Base-by-base conservation (phyloP, 2,797 vertebrate species). In the Iguana delicatissima region DNA sequence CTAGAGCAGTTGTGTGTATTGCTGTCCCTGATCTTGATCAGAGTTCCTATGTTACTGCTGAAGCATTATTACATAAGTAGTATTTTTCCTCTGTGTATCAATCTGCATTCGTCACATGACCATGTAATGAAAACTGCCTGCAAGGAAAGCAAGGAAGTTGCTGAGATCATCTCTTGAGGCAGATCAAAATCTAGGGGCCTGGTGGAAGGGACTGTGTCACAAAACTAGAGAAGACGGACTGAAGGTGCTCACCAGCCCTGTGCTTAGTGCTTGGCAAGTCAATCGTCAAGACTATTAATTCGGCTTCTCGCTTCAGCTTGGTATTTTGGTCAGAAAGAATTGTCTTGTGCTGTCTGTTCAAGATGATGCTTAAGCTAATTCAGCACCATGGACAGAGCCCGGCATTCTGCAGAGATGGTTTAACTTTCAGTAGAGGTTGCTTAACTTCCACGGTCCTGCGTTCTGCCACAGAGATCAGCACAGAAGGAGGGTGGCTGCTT, bases 61-160 rank as follows among this genome's bases (percentile, higher is more conserved):
- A 74, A 82, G 32, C 67, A 64, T 86, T 52, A 38, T 90, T 90
- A 86, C 85, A 82, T 90, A 86, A 86, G 69, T 81, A 76, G 67
- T 81, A 74, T 89, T 89, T 82, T 86, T 64, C 83, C n/a, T 86
- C 29, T 86, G 26, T 77, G 50, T 82, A 77, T 89, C 69, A 83
- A 13, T 74, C 12, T 76, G 80, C 29, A 82, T 81, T 76, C 69
- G 57, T 57, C 13, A 46, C 1, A 5, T 76, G n/a, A 64, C 52
- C 24, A 69, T 22, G 57, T 1, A 69, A 59, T 69, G 57, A 86
- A 86, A 89, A 32, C 38, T 35, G 22, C 80, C 85, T 86, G 77
- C 67, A 52, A 62, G 14, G 32, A 62, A 62, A 86, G 50, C 55
- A 90, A 38, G 46, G 29, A 72, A n/a, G 38, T 55, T 86, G 77